phyloP scores from a whole-genome alignment of 2,113 vertebrate species.

The Dinomys branickii region DNA sequence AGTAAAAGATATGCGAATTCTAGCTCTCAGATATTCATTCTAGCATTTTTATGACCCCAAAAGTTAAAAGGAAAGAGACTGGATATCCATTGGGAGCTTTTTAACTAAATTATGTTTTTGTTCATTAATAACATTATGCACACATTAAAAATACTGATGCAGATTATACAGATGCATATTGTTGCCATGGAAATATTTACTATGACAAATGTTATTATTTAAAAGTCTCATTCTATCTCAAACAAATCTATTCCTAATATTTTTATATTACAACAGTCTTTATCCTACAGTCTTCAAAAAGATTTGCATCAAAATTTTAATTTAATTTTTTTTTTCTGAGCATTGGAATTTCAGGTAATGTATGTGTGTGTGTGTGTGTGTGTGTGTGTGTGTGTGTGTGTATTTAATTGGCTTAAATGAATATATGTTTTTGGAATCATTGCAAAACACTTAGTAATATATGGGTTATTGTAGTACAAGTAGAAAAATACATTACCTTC shows the following conservation, averaged over 20 bases:
- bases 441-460: background rate
- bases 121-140: background rate
- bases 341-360: background rate
- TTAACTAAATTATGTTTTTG: background rate
- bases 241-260: background rate
- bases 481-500: background rate
- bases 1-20: background rate
- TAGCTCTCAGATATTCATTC: background rate
- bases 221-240: background rate
- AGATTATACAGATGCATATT: background rate
- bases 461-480: background rate
- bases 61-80: background rate
- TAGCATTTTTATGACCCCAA: background rate
- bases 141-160: background rate
- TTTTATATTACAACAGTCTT: background rate
- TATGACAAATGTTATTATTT: background rate
- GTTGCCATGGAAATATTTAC: background rate
- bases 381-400: too few species aligned
- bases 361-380: too few species aligned
- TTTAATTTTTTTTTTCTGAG: background rate
- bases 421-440: background rate
- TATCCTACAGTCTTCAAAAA: background rate
- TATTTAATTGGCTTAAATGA: constrained; percentile 21
- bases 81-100: background rate
- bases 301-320: background rate